Base-by-base conservation (phyloP, 2,888 invertebrate genomes). In the Sussaba pulchella region DNA sequence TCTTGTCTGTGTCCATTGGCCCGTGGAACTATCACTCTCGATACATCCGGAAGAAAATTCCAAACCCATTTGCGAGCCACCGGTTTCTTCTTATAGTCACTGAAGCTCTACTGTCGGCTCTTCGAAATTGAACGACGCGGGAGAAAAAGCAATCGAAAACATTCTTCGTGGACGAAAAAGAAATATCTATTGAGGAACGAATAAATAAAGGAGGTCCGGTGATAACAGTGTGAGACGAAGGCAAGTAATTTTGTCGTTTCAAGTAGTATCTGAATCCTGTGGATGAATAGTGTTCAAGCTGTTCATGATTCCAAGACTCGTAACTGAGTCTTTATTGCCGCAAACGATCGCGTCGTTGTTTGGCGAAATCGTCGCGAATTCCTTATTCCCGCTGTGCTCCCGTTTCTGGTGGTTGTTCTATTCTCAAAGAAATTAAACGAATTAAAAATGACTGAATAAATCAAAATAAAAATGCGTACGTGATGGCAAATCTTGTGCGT, bases 21-120 rank as follows among this genome's bases (percentile, higher is more conserved):
- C 59, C 64, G 47, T 14, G 14, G 17, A 54, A 41, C 72, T 66
- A 64, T 69, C 52, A 70, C 39, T 57, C 66, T 41, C 71, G 66
- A 78, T 67, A 72, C 50, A 78, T 77, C 57, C 76, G 64, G 12
- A 70, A 64, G 63, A 81, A 73, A 72, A 47, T 36, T 72, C 47
- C 17, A 8, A 84, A 84, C 86, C 24, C 87, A 87, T 86, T 85
- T 87, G 85, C 83, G 83, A 83, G 81, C 2, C 31, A 2, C 4
- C 2, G 84, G 66, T 61, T 57, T 57, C 70, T 63, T 17, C 36
- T 2, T 31, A 14, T 57, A 0, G 41, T 17, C 41, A 5, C 24
- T 0, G 5, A 5, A 41, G 14, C 17, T 4, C 26, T 57, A 17
- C 31, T 31, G 17, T 26, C 19, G 52, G 24, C 24, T 69, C 21